A percentile compares a stretch with the other conserved stretches of the same genome.
phyloP scores from a whole-genome alignment of 2,888 invertebrate genomes.

The Sipha maydis region DNA sequence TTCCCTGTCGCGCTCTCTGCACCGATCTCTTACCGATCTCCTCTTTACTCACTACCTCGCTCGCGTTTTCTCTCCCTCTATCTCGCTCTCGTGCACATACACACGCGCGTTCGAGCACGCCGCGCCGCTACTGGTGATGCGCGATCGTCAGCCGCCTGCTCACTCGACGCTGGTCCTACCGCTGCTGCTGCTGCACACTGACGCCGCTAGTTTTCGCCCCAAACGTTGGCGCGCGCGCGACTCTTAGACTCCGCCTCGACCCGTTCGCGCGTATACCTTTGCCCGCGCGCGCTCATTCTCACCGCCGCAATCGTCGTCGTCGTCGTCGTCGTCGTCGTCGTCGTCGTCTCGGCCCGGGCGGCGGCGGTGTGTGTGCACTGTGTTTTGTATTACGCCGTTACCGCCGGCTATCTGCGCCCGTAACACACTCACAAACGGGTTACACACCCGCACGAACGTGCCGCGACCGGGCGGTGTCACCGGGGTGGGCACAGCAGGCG shows the following conservation, averaged over 20 bases:
- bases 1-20: neutral
- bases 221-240: neutral
- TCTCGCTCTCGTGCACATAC: neutral
- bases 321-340: conserved; percentile 2
- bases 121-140: neutral
- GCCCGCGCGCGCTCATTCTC: neutral
- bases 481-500: no score
- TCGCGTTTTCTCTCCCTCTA: neutral
- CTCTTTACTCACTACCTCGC: neutral
- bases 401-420: conserved; percentile 6
- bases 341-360: neutral
- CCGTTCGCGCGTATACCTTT: neutral
- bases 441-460: conserved; percentile 6
- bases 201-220: neutral
- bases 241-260: conserved; percentile 2
- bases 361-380: conserved; percentile 1
- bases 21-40: no score
- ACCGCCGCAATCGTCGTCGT: neutral
- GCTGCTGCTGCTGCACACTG: conserved; percentile 5
- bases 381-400: conserved; percentile 1
- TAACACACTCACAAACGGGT: neutral
- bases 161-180: neutral
- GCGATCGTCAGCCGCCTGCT: neutral
- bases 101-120: neutral
- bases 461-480: neutral